Base-by-base conservation (phyloP, 2,888 invertebrate species). In the Perizoma flavofasciatum region DNA sequence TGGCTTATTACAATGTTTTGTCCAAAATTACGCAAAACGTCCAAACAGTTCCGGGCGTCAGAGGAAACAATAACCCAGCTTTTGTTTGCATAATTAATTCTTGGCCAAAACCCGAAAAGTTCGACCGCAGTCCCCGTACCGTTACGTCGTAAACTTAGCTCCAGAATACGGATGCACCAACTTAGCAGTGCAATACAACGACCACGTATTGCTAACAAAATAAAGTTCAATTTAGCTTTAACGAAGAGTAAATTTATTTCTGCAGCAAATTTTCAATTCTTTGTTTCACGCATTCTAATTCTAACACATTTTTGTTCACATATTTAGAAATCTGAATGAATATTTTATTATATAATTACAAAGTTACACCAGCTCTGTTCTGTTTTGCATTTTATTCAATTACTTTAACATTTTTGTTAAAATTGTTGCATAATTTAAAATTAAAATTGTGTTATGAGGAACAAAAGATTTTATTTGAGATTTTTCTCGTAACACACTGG, bases 61-160 rank as follows among this genome's bases (percentile, higher is more conserved):
- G 71, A 79, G 82, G 80, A 85, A 85, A 89, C 89, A 88, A 89
- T 85, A 86, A 83, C 83, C 72, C 69, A 70, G 78, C 78, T 84
- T 86, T 85, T 89, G 89, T 87, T 87, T 86, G 82, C 83, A 86
- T 89, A 88, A 89, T 91, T 89, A 89, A 88, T 88, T 85, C 83
- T 81, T 78, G 68, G 70, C 69, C 78, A 79, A 71, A 84, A 78
- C 81, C 80, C 76, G 72, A 81, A 83, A 83, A 78, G 79, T 85
- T 85, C 78, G 81, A 84, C 86, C 88, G 77, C 80, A 81, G 81
- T 80, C 81, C 82, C 79, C 78, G 51, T 73, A 82, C 88, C 86
- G 89, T 89, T 88, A 89, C 75, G 79, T 85, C 84, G 77, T 86
- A 85, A 89, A 89, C 83, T 68, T 86, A 86, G 83, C 63, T 73